Base-by-base conservation (phyloP, 2,888 invertebrate species). In the Lomographa bimaculata region DNA sequence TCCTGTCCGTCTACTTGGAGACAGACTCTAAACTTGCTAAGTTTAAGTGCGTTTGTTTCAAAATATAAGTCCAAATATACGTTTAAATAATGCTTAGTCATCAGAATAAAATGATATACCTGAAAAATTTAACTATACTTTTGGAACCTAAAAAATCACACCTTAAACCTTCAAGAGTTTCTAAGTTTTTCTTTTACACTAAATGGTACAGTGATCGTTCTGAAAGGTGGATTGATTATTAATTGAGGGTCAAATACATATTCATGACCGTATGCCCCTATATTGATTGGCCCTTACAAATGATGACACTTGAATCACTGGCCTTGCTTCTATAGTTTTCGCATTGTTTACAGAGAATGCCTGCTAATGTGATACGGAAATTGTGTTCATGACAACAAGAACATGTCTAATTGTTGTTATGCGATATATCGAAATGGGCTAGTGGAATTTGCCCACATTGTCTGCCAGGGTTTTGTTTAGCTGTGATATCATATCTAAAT, bases 351-450 rank as follows among this genome's bases (percentile, higher is more conserved):
- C 57, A 54, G 44, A 42, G 50, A 46, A 42, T 46, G 48, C 51
- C 55, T 54, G 54, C 57, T 60, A 47, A 50, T 46, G 7, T 50
- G 56, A 65, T 67, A 72, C 66, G 71, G 68, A 76, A 73, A 74
- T 63, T 60, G 64, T 71, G 63, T 60, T 50, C 32, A 47, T 54
- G 50, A 58, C 47, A 65, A 29, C 46, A 55, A 50, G 52, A 48
- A 34, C 38, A 26, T 46, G 46, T 56, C 46, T 53, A 47, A 58
- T 54, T 57, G 61, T 59, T 54, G 54, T 50, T 59, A 57, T 58
- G 54, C 48, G 51, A 51, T 56, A 46, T 60, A 62, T 63, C 54
- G 34, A 73, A 68, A 60, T 67, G 43, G 68, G 59, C 48, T 71
- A 69, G 54, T 59, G 71, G 74, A 76, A 74, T 65, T 63, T 71